phyloP scores from a whole-genome alignment of 1,140 invertebrate genomes.

The Drosophila prosaltans region DNA sequence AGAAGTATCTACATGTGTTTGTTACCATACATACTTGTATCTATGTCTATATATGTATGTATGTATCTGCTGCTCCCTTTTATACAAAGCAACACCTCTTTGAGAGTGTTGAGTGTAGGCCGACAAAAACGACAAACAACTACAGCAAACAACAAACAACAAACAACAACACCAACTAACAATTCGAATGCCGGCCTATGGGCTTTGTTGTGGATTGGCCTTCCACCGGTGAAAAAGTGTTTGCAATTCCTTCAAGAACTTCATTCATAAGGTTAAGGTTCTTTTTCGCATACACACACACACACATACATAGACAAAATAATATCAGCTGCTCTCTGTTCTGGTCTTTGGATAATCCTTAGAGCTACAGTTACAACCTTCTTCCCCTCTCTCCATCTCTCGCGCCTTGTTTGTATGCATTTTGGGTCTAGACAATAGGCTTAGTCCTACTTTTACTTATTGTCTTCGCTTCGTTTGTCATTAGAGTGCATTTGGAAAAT shows the following conservation, averaged over 20 bases:
- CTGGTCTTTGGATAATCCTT: constrained; percentile 47
- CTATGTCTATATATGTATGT: constrained; percentile 49
- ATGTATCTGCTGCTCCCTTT: constrained; percentile 10
- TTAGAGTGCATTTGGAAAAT: constrained; percentile 61
- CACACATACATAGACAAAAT: neutral
- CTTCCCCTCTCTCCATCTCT: constrained; percentile 15
- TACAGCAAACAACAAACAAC: neutral
- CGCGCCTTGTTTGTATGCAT: constrained; percentile 71
- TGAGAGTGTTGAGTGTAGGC: constrained; percentile 49
- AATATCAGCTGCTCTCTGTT: constrained; percentile 53
- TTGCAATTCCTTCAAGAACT: constrained; percentile 51
- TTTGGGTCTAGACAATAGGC: constrained; percentile 74
- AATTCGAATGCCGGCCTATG: constrained; percentile 35
- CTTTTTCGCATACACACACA: neutral
- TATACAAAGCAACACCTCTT: constrained; percentile 75
- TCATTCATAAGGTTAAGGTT: constrained; percentile 55
- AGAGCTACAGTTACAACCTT: constrained; percentile 40
- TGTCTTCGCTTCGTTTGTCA: constrained; percentile 72
- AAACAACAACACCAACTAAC: constrained; percentile 3
- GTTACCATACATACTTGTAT: constrained; percentile 46
- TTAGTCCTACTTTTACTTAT: constrained; percentile 77
- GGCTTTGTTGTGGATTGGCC: constrained; percentile 29
- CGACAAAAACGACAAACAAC: constrained; percentile 28
- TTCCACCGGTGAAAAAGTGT: constrained; percentile 21
- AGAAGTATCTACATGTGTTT: constrained; percentile 46